phyloP scores from a whole-genome alignment of 2,113 vertebrate species.

The Urocitellus parryii region DNA sequence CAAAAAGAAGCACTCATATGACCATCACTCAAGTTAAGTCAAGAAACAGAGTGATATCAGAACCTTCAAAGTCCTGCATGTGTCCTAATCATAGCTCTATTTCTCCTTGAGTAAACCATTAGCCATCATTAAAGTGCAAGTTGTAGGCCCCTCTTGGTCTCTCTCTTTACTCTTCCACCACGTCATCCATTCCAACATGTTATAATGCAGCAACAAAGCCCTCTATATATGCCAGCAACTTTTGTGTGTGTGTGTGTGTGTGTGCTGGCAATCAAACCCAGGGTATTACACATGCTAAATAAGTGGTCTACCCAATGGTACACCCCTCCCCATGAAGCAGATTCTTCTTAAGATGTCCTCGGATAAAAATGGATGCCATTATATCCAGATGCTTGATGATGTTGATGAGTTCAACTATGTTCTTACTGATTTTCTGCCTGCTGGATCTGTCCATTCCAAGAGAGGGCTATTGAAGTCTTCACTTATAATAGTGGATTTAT shows the following conservation, averaged over 20 bases:
- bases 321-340: no score
- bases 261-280: no score
- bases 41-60: neutral
- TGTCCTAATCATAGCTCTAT: neutral
- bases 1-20: neutral
- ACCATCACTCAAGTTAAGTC: neutral
- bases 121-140: neutral
- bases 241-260: no score
- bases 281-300: no score
- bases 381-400: neutral
- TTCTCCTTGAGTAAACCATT: neutral
- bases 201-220: neutral
- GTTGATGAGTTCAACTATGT: no score
- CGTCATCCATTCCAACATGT: neutral
- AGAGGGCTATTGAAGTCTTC: neutral
- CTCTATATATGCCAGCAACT: neutral
- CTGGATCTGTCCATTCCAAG: neutral
- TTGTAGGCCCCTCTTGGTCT: neutral
- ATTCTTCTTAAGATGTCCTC: no score
- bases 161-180: neutral
- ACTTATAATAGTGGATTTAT: no score
- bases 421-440: no score
- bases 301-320: no score
- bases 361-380: neutral
- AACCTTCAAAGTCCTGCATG: neutral